phyloP scores from a whole-genome alignment of 2,888 invertebrate genomes.

The Koerneria pararmatus region DNA sequence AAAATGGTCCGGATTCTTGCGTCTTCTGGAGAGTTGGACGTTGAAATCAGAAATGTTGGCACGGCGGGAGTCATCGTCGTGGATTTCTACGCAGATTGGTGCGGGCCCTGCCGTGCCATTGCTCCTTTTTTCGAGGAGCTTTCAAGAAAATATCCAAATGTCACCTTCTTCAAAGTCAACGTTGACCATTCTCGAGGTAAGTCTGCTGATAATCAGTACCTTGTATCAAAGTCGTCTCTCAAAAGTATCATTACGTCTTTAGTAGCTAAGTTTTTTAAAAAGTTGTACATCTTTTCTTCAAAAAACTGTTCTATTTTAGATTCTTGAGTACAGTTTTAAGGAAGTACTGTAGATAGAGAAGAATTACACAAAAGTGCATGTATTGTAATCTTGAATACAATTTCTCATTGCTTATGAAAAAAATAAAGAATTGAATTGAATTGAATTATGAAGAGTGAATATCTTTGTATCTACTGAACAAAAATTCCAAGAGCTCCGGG shows the following conservation, averaged over 20 bases:
- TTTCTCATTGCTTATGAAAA: too few species aligned
- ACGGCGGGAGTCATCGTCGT: slow-evolving; percentile 38
- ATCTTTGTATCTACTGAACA: too few species aligned
- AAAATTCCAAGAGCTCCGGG: too few species aligned
- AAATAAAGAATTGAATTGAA: too few species aligned
- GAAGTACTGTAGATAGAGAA: not conserved
- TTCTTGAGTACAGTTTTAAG: slow-evolving; percentile 7
- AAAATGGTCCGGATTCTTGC: too few species aligned
- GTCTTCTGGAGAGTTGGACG: slow-evolving; percentile 4
- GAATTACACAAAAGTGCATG: too few species aligned
- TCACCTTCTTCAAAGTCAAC: slow-evolving; percentile 79
- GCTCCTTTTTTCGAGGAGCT: slow-evolving; percentile 86
- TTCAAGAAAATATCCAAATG: slow-evolving; percentile 79
- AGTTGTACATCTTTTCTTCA: too few species aligned
- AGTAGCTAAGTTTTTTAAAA: too few species aligned
- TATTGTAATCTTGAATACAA: too few species aligned
- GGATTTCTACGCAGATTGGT: slow-evolving; percentile 57
- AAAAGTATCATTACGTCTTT: not conserved
- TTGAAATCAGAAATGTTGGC: slow-evolving; percentile 4
- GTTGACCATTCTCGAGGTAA: slow-evolving; percentile 71
- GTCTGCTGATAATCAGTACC: not conserved
- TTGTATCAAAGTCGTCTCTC: not conserved
- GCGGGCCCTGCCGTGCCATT: slow-evolving; percentile 89
- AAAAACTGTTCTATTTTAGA: not conserved
- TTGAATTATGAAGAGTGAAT: too few species aligned